Evolutionary conservation across 2,888 invertebrate species (phyloP).

Genomic region (Drepanosiphum platanoidis): DNA sequence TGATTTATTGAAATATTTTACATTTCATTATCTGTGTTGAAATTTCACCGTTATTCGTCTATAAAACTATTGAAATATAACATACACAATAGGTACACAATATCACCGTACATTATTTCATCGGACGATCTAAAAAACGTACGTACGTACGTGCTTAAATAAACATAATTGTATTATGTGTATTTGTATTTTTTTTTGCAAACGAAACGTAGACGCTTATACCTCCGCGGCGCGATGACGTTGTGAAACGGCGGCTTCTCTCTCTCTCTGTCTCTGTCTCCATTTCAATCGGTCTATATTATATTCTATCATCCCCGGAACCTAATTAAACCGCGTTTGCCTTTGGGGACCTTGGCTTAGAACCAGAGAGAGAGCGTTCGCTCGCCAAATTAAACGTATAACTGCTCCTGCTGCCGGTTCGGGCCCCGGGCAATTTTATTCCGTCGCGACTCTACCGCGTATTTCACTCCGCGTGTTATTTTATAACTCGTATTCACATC

Average conservation of each 20-base stretch:
- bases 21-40: too few relatives aligned
- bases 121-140: too few relatives aligned
- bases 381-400: slow-evolving; percentile 47
- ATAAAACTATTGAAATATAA: too few relatives aligned
- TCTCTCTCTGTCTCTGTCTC: neutral
- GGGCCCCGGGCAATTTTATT: slow-evolving; percentile 16
- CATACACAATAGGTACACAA: too few relatives aligned
- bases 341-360: slow-evolving; percentile 32
- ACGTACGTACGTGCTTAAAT: too few relatives aligned
- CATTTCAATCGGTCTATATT: slow-evolving; percentile 9
- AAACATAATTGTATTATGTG: too few relatives aligned
- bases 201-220: slow-evolving; percentile 54
- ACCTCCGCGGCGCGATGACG: slow-evolving; percentile 16
- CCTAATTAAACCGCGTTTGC: slow-evolving; percentile 56
- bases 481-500: too few relatives aligned
- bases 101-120: too few relatives aligned
- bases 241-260: neutral
- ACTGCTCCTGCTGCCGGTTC: too few relatives aligned
- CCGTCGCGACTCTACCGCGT: neutral
- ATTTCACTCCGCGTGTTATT: neutral
- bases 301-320: slow-evolving; percentile 14
- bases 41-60: too few relatives aligned
- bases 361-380: slow-evolving; percentile 42
- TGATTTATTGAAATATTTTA: too few relatives aligned
- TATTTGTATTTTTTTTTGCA: too few relatives aligned